Conservation (phyloP, 2,113 vertebrate species). For the Ciconia boyciana region DNA sequence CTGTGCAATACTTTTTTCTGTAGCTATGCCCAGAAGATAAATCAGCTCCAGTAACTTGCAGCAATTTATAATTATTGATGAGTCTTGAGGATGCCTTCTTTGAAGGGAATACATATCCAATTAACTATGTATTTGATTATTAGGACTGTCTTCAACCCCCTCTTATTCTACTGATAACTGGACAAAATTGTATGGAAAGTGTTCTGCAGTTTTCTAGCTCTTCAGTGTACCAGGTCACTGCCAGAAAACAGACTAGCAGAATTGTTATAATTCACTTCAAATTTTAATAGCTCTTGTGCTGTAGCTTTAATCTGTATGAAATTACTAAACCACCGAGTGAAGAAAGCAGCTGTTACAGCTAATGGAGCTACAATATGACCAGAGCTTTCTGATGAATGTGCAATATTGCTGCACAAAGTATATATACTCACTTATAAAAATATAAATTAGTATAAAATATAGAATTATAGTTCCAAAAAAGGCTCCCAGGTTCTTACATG, state of each 20-base stretch:
- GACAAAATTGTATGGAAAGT: background rate
- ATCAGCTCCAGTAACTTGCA: background rate
- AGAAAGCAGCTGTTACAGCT: background rate
- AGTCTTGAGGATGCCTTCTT: background rate
- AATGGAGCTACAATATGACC: background rate
- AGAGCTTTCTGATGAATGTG: background rate
- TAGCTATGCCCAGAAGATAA: background rate
- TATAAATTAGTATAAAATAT: background rate
- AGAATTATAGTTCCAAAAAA: background rate
- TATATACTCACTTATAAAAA: background rate
- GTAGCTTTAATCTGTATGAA: background rate
- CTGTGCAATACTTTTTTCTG: background rate
- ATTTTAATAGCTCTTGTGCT: background rate
- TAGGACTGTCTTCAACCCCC: background rate
- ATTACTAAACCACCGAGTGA: background rate
- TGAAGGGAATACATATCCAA: background rate
- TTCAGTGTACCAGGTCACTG: background rate
- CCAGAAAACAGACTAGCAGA: background rate
- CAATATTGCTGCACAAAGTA: background rate
- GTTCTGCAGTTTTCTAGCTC: background rate
- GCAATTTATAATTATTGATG: slow-evolving; percentile 6
- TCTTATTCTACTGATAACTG: background rate
- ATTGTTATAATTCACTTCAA: background rate
- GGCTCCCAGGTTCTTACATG: background rate
- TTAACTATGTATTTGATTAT: background rate